Base-by-base conservation (phyloP, 2,888 invertebrate genomes). In the Meteorus colon region DNA sequence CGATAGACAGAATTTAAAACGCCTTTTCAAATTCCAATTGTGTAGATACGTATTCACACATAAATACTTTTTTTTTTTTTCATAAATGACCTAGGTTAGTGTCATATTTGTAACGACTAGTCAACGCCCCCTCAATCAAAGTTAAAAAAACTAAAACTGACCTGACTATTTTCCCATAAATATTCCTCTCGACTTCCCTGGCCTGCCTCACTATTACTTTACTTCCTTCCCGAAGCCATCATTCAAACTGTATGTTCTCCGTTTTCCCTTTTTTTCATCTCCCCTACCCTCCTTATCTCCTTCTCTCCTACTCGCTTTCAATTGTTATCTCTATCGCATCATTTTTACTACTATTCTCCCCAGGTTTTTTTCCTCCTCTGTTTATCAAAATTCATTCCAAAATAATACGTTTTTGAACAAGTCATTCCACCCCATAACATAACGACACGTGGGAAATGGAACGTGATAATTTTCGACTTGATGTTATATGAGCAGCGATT, bases 331-430 rank as follows among this genome's bases (percentile, higher is more conserved):
- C 62, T 51, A 19, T 37, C 41, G 14, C 62, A 29, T 62, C 60
- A 60, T 31, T 62, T 62, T 62, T 62, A 55, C 55, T 29, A 16
- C 31, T 31, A 2, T 62, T 65, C 65, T 41, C 19, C 55, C 60
- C 55, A 55, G 65, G 6, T 62, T 48, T 19, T 69, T 27, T 24
- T 41, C 37, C 24, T 19, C 41, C 69, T 24, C 68, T 84, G 84
- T 85, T 82, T 85, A 85, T 85, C 85, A 84, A 55, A 55, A 86
- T 86, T 86, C 85, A 86, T 85, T 82, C 84, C 68, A 79, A 84
- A 85, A 84, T 62, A 29, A 29, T 31, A 31, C 14, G 16, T 62
- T n/a, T 4, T 4, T 55, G 16, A 6, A 8, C 24, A 55, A 55
- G 2, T 19, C 10, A 55, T 19, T 19, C 8, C 55, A 19, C 55